Base-by-base conservation (phyloP, 1,140 invertebrate species). In the Achroia grisella region DNA sequence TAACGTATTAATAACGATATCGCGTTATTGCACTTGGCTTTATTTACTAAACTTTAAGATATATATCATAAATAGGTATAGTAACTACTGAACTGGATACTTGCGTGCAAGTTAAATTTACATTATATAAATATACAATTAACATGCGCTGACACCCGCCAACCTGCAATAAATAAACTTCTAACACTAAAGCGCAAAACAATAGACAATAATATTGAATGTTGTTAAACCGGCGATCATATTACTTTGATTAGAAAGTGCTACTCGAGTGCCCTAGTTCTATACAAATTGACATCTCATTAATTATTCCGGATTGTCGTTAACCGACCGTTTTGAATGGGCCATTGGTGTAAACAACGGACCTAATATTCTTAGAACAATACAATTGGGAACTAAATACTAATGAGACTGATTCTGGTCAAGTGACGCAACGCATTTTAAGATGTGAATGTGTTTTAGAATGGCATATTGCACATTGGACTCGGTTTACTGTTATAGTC, bases 331-430 rank as follows among this genome's bases (percentile, higher is more conserved):
- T 62, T 62, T 60, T 54, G 60, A 64, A 67, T 59, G 63, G 67
- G 53, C 53, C 46, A 56, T 51, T 59, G 54, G 55, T 57, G 52
- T 66, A 61, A 62, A 71, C 65, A 75, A 64, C 67, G 58, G 61
- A 54, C 40, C 49, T 72, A 46, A 66, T 73, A 66, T 75, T 73
- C 67, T 33, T 29, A 66, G 70, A 78, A 78, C 68, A 78, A 75
- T 75, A 73, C 71, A 73, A 75, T 73, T 70, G 67, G 70, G 62
- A 58, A 71, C 65, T 69, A 23, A 23, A 23, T 23, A 65, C 63
- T 75, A 78, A 78, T 78, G 67, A 78, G 58, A 67, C 54, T 57
- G 57, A 43, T 43, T 10, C 17, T 35, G 39, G 32, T 44, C 32
- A 44, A 52, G 39, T 69, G 62, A 66, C 50, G 62, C 60, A 68